Evolutionary conservation across 2,888 invertebrate genomes (phyloP), one percentile per base, ranked within the genome.

Genomic region (Orchesellides sinensis): DNA sequence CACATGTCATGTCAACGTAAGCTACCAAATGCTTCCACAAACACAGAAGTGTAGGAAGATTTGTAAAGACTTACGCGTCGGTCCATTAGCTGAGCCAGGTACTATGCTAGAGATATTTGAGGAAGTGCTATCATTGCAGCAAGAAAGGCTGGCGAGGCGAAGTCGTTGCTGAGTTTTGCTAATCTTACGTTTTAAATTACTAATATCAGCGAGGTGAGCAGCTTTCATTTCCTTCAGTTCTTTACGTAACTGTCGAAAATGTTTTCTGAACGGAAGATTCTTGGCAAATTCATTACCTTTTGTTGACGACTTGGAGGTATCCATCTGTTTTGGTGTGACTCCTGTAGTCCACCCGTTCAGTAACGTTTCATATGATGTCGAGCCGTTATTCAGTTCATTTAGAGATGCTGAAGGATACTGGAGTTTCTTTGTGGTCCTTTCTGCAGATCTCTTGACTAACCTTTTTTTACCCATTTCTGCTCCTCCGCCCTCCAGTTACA

Each of bases 391-490:
- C 40, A 79, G n/a, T n/a, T n/a, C n/a, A n/a, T n/a, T n/a, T n/a
- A n/a, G n/a, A n/a, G 63, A 8, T 3, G 29, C 8, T 14, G 65
- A 14, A 2, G 52, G 23, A 47, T 56, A 72, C 27, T 63, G 27
- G 14, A 72, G 17, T n/a, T 65, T 66, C 45, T 80, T 70, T 5
- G 65, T 80, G 0, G 70, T 45, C 14, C 69, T 61, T 17, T 27
- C 27, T 21, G 79, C 70, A 1, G 79, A 61, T 29, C 79, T 29
- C 27, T 78, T 78, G 2, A 69, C 77, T 19, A 61, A 69, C 0
- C n/a, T 40, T 35, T 29, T 63, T 66, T 14, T 27, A 1, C 25
- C 35, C 35, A 66, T 52, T 19, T 2, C 1, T 21, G 3, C 52
- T 52, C 19, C 17, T 52, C 8, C 10, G 8, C 10, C 19, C 52